Base-by-base conservation (phyloP, 2,888 invertebrate genomes). In the Euphydryas editha region DNA sequence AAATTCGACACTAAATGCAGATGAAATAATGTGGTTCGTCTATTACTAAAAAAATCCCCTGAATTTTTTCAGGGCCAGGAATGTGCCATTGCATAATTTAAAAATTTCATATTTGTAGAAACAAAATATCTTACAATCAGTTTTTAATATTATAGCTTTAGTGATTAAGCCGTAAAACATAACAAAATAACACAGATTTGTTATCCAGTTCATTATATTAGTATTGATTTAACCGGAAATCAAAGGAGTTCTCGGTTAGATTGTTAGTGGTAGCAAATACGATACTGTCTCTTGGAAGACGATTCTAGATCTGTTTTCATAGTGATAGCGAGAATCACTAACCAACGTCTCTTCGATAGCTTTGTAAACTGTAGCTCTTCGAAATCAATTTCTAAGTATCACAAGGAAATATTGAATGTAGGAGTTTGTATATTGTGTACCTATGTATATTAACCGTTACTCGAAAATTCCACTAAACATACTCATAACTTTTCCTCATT, bases 301-400 rank as follows among this genome's bases (percentile, higher is more conserved):
- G 39, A 36, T 51, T 60, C 21, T 8, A 57, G 56, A 56, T 79
- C 78, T 74, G 77, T 82, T 78, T 78, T 81, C 78, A 78, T 76
- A 79, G 74, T 76, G 81, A 82, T 79, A 71, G 77, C 73, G 73
- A 73, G 77, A 75, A 78, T 70, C 75, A 77, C 79, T 78, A 82
- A 81, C 81, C 79, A 78, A 74, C 79, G 82, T 77, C 78, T 80
- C 78, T 65, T 88, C 86, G 78, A 89, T 79, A 82, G 88, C 88
- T 87, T 80, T 84, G 89, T 81, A 88, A 89, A 89, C 86, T 68
- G 57, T 57, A 68, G 59, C 70, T 70, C 30, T 59, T 15, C 54
- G n/a, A 17, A 17, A 54, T 54, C 36, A 30, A 54, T 54, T 54
- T 24, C 36, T 54, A 54, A 54, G 54, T 36, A 36, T 36, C 54